These are phyloP conservation scores for Philopotamus ludificatus DNA, from an alignment of 1,140 invertebrate genomes.

Conservation along the genomic window DNA sequence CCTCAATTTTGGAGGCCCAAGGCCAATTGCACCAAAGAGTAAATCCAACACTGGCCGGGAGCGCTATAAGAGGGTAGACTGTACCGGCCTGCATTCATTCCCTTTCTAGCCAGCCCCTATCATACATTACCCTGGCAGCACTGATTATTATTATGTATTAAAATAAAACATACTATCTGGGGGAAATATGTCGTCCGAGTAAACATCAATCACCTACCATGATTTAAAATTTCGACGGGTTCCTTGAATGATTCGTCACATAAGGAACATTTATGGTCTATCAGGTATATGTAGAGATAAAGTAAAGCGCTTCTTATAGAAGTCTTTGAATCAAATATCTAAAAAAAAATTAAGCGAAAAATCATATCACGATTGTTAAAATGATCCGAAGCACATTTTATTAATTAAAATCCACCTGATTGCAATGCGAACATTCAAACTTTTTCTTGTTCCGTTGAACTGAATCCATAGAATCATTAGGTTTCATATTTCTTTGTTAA, in stretches of 20 bases:
- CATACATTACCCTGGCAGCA: no score
- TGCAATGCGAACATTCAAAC: not conserved
- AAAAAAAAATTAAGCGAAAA: not conserved
- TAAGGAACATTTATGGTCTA: conserved; percentile 57
- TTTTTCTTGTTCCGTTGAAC: not conserved
- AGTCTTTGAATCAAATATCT: conserved; percentile 10
- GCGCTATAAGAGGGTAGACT: no score
- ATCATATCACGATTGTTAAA: not conserved
- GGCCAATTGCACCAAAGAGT: no score
- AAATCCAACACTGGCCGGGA: no score
- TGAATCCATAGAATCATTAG: no score
- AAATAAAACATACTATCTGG: no score
- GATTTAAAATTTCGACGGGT: conserved; percentile 48
- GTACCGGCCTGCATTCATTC: no score
- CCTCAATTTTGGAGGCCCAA: no score
- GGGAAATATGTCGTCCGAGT: no score
- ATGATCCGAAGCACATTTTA: not conserved
- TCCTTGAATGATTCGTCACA: conserved; percentile 59
- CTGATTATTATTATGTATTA: no score
- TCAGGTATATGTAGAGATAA: conserved; percentile 43
- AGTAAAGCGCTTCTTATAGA: conserved; percentile 19
- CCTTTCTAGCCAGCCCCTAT: no score
- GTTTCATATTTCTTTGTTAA: not conserved
- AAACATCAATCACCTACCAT: conserved; percentile 43
- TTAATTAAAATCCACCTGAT: conserved; percentile 13